Base-by-base conservation (phyloP, 2,888 invertebrate genomes). In the Calliopum simillimum region DNA sequence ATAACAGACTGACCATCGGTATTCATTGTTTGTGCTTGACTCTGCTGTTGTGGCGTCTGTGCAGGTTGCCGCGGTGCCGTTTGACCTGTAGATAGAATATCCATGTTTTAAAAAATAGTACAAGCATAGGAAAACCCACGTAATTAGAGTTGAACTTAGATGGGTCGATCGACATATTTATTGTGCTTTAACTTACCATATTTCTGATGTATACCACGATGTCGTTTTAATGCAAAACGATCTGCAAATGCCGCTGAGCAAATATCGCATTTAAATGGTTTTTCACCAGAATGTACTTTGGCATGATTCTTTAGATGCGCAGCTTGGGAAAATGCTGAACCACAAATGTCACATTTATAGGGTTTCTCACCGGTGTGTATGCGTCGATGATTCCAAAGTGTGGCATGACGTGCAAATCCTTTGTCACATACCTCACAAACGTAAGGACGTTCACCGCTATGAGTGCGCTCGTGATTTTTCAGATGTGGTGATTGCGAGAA, bases 391-490 rank as follows among this genome's bases (percentile, higher is more conserved):
- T 95, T 95, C 95, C 95, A 95, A 70, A 95, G 86, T 0, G 95
- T 95, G 8, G 94, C 94, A 84, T 95, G 95, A 75, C 95, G 89
- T 55, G 95, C 95, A 84, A 95, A 95, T 43, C 94, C 94, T 86
- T 95, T 95, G 83, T 95, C 94, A 81, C 95, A 95, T 23, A 95
- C 91, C 85, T 95, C 95, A 84, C 95, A 95, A 72, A 95, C 94
- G 84, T 95, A 95, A 0, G 95, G 95, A 74, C 94, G 90, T 81
- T 95, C 95, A 3, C 95, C 95, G 44, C 94, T 94, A 84, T 95
- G 95, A 69, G 95, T 95, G 80, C 95, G 89, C 85, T 95, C 95
- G 81, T 95, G 95, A 84, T 95, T 95, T 82, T 95, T 95, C 68
- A 95, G 87, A 88, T 95, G 95, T 2, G 95, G 95, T 69, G 94